Evolutionary conservation across 2,113 vertebrate genomes (phyloP).

Genomic region (Dolichallabes microphthalmus): DNA sequence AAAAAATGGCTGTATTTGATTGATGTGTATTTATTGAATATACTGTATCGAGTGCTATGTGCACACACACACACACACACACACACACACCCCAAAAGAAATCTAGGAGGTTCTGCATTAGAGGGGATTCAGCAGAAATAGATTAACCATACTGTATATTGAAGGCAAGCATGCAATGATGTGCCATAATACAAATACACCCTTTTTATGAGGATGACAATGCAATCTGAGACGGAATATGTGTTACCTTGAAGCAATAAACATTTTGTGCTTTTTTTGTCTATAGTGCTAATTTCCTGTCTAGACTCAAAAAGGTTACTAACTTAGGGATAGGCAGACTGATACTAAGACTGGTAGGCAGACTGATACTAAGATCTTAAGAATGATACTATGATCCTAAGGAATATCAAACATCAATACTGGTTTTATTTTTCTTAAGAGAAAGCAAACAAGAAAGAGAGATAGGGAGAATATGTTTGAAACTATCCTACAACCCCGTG

Average conservation of each 20-base stretch:
- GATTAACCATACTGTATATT: neutral
- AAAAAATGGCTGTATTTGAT: neutral
- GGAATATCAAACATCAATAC: no score
- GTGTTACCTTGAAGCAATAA: constrained; percentile 4
- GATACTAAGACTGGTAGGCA: neutral
- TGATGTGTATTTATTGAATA: neutral
- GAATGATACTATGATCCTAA: neutral
- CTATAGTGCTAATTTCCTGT: constrained; percentile 33
- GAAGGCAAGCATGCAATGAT: neutral
- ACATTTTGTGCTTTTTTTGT: constrained; percentile 28
- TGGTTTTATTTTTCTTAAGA: neutral
- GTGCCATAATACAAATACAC: neutral
- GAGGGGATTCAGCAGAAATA: neutral
- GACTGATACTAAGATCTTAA: neutral
- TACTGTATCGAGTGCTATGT: neutral
- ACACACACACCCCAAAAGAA: neutral
- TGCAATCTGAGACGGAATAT: constrained; percentile 6
- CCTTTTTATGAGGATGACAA: constrained; percentile 6
- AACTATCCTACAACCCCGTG: no score
- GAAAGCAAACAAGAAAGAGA: neutral
- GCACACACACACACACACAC: neutral
- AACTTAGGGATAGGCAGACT: neutral
- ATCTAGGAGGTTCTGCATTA: neutral
- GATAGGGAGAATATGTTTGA: no score
- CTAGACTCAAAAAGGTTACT: neutral